Base-by-base conservation (phyloP, 1,140 invertebrate genomes). In the Ylistrum balloti region DNA sequence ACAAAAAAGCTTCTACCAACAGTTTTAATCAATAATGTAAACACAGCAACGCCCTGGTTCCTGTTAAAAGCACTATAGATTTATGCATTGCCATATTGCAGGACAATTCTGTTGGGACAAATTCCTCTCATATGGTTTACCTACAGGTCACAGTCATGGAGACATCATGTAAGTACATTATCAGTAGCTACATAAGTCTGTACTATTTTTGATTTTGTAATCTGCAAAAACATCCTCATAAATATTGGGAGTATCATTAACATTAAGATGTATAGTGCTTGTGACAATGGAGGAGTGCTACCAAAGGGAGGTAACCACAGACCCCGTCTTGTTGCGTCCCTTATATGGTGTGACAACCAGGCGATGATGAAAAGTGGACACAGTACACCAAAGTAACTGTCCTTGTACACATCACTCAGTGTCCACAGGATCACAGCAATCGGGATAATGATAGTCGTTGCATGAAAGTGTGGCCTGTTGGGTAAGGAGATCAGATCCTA, bases 401-500 rank as follows among this genome's bases (percentile, higher is more conserved):
- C 32, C 11, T 28, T 48, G 10, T 90, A 86, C 7, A 91, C 17
- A n/a, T 74, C 33, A 15, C 90, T 38, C 22, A 94, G 41, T 10
- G 93, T 28, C 28, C 88, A 90, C 17, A 93, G 74, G 17, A 89
- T 34, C 0, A 88, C 28, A n/a, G 88, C 38, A 22, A 94, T 20
- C 35, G 95, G 20, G n/a, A 93, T 88, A 33, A 94, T 92, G 17
- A 93, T 10, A 33, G 92, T 86, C 17, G 95, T 94, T 33, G 94
- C 94, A 91, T 96, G 95, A 20, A 96, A 93, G n/a, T 92, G 91
- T 38, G 95, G 95, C 87, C 95, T 85, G 33, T 86, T 88, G 33
- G 89, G 86, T 56, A 95, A 87, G 41, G 41, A 92, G 3, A 95
- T 33, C 10, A 94, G 95, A 90, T 92, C 92, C 94, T 95, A 91